A percentile compares a stretch with the other conserved stretches of the same genome.
phyloP scores from a whole-genome alignment of 2,113 vertebrate genomes.

The Anas platyrhynchos region DNA sequence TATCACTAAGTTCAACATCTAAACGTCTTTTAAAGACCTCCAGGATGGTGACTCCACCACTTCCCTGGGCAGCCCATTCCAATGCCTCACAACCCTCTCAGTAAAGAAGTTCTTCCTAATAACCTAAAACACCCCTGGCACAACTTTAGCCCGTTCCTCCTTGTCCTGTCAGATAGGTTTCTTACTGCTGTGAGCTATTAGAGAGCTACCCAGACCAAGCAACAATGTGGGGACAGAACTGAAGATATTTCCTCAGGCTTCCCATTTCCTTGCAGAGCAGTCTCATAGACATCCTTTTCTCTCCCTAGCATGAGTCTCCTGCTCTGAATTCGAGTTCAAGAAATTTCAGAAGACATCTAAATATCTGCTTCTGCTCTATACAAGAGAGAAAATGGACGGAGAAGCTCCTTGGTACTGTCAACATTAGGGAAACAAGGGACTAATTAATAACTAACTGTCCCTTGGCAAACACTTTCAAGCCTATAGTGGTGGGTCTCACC shows the following conservation, averaged over 20 bases:
- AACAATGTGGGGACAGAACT: neutral
- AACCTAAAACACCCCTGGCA: too few relatives aligned
- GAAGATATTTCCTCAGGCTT: neutral
- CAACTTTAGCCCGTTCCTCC: too few relatives aligned
- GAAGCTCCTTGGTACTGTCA: neutral
- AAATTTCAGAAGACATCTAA: neutral
- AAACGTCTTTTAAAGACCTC: too few relatives aligned
- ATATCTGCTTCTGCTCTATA: neutral
- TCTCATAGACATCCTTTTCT: neutral
- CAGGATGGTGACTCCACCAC: too few relatives aligned
- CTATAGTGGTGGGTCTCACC: neutral
- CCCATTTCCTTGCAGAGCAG: neutral
- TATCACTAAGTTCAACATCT: too few relatives aligned
- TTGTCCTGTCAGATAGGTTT: rapidly evolving
- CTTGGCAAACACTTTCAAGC: neutral
- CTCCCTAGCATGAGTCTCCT: neutral
- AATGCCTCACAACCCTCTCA: too few relatives aligned
- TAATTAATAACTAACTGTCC: neutral
- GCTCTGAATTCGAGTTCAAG: neutral
- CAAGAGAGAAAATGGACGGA: neutral
- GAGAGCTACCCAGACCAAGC: neutral
- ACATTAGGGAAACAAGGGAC: neutral
- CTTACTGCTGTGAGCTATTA: neutral
- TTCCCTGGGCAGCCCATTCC: too few relatives aligned
- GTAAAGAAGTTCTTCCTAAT: too few relatives aligned